These are phyloP conservation scores for Mastomys coucha DNA, from an alignment of 2,113 vertebrate species.

Conservation along the genomic window DNA sequence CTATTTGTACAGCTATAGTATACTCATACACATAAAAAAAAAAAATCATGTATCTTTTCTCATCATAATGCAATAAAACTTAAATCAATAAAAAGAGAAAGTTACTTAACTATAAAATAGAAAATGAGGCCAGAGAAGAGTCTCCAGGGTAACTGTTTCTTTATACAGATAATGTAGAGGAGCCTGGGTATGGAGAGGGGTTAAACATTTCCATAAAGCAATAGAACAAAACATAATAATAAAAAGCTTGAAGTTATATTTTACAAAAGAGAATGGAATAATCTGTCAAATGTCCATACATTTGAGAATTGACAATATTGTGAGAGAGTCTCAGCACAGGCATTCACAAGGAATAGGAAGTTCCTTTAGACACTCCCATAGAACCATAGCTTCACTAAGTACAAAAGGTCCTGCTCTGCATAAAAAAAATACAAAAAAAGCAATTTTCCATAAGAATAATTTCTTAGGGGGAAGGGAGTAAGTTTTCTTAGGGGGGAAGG, in stretches of 20 bases:
- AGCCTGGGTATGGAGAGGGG: conserved; percentile 73
- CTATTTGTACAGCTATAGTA: too few species aligned
- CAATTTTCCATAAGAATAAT: conserved; percentile 77
- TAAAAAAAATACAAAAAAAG: too few species aligned
- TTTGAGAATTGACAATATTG: conserved; percentile 81
- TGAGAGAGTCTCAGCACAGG: conserved; percentile 76
- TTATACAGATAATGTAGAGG: conserved; percentile 87
- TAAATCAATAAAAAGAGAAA: too few species aligned
- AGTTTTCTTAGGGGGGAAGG: too few species aligned
- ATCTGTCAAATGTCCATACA: conserved; percentile 83
- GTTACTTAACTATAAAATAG: conserved; percentile 93
- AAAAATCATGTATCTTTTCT: too few species aligned
- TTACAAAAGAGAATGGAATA: conserved; percentile 85
- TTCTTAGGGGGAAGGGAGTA: conserved; percentile 57
- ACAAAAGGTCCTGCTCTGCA: conserved; percentile 83
- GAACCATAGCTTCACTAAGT: conserved; percentile 79
- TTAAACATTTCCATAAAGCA: conserved; percentile 90
- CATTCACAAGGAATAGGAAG: conserved; percentile 81
- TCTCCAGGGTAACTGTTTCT: conserved; percentile 89
- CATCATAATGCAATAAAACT: too few species aligned
- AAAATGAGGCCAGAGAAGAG: conserved; percentile 91
- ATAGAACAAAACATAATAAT: conserved; percentile 88
- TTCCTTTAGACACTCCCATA: conserved; percentile 46
- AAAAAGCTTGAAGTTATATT: conserved; percentile 79
- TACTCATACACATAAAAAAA: too few species aligned